Base-by-base conservation (phyloP, 2,888 invertebrate genomes). In the Drosophila vallismaia region DNA sequence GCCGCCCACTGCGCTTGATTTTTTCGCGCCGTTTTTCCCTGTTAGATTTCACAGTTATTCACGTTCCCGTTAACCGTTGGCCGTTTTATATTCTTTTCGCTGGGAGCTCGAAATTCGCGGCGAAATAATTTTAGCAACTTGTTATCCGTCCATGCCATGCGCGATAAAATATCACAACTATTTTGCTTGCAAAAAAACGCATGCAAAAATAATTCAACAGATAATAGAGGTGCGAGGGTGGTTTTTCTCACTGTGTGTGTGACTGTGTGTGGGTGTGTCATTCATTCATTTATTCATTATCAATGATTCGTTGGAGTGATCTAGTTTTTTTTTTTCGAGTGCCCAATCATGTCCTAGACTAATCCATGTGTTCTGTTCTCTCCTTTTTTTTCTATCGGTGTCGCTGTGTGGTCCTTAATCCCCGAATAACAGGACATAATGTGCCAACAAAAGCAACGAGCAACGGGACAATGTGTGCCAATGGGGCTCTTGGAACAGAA, bases 71-170 rank as follows among this genome's bases (percentile, higher is more conserved):
- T 38, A 40, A 33, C 54, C 48, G 48, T 42, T 50, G 12, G 14
- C 48, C 48, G 19, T 54, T 44, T 31, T 19, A 33, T 36, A 46
- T 38, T 14, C 33, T 48, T 28, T 79, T 88, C 77, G 80, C 79
- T 81, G 72, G 74, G 77, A 79, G 77, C 75, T 68, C 19, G 74
- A 82, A 80, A 89, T 89, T 90, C 85, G 88, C 90, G 89, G 86
- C 89, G 88, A 90, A 90, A 89, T 88, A 88, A 90, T 89, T 88
- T 88, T 81, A 86, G 87, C 86, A 84, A 86, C 88, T 88, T 82
- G 83, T 87, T 84, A 90, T 88, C 86, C 89, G 91, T 91, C 90
- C 92, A 92, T 92, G 92, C 92, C 92, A 92, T 92, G 92, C 92
- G 92, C 91, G 92, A 92, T 91, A 92, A 92, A 92, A 89, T 92